Base-by-base conservation (phyloP, 2,797 vertebrate genomes). In the Chrosomus eos region DNA sequence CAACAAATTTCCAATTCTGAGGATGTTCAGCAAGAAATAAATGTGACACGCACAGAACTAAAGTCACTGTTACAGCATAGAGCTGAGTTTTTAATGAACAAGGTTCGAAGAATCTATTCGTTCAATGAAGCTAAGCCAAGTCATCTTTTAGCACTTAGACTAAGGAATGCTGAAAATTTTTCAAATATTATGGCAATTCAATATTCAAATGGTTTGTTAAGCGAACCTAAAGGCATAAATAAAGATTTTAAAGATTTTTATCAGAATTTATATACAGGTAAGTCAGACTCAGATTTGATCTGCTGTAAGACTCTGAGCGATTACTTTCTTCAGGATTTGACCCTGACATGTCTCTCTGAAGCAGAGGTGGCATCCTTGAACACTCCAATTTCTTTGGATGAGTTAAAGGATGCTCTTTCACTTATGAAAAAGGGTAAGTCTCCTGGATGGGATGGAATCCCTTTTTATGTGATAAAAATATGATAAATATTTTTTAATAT, bases 151-250 rank as follows among this genome's bases (percentile, higher is more conserved):
- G 48, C 80, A 6, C 38, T 86, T 48, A 26, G 66, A 66, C 33
- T 78, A 53, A 86, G 48, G 18, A 51, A 48, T 2, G 18, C n/a
- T 40, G 72, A 77, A 55, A 86, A 82, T 23, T 77, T 36, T 53
- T 82, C 48, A 11, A 70, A 76, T 70, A 62, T 82, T 38, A 81
- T 71, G 72, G 48, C 64, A 33, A 86, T 71, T 58, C 36, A 82
- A 51, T 45, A 73, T 62, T 36, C 45, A 26, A 23, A 9, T 31
- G 13, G 36, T 1, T 43, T 76, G 36, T 45, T 72, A 33, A 83
- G 28, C 74, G 85, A 79, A 3, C 40, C 81, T 16, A 7, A 68
- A 78, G 66, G 51, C 8, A 83, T 83, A 40, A 86, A 83, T 71
- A 14, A 2, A 28, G 66, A 53, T n/a, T 73, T 83, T 43, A 45